These are phyloP conservation scores for Caretta caretta DNA, from an alignment of 2,113 vertebrate genomes.

Conservation along the genomic window DNA sequence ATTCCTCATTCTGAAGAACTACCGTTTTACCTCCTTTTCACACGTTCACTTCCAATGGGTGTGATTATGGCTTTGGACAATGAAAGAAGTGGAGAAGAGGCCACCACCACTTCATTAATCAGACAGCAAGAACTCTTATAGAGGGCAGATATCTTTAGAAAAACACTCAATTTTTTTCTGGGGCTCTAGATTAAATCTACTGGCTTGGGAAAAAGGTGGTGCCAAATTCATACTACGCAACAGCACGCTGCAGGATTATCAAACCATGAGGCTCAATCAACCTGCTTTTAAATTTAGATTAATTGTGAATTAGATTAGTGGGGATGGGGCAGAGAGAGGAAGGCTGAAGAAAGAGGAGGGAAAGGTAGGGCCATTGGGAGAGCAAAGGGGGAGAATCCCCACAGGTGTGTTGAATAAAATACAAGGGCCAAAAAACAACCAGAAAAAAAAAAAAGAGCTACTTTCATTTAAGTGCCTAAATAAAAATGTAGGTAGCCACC, in stretches of 20 bases:
- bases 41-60: neutral
- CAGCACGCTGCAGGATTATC: neutral
- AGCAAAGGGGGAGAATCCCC: neutral
- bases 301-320: neutral
- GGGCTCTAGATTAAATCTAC: neutral
- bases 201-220: neutral
- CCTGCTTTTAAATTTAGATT: neutral
- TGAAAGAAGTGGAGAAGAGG: neutral
- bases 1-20: neutral
- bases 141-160: neutral
- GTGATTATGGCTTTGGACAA: neutral
- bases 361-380: neutral
- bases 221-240: neutral
- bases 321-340: neutral
- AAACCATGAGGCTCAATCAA: neutral
- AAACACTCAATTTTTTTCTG: neutral
- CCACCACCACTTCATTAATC: neutral
- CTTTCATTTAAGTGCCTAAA: neutral
- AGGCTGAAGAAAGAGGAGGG: neutral
- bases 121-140: neutral
- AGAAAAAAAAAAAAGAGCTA: neutral
- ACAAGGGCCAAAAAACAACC: neutral
- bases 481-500: neutral
- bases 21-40: neutral
- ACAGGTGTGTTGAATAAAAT: neutral